Evolutionary conservation across 2,797 vertebrate species (phyloP).

Genomic region (Enteromius anoplus): DNA sequence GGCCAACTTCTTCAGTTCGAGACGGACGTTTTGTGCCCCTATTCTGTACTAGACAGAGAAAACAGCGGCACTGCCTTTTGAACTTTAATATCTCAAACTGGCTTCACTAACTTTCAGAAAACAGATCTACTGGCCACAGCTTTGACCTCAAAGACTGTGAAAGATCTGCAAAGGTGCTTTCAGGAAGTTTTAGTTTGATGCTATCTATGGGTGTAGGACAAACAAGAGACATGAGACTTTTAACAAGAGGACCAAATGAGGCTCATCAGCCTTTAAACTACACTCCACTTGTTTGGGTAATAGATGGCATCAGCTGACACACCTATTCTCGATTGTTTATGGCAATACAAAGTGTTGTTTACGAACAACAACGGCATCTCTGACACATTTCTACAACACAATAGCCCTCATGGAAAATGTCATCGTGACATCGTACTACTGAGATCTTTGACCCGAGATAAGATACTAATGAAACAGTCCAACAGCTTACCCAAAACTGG

Average conservation of each 20-base stretch:
- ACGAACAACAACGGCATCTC: neutral
- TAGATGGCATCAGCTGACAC: neutral
- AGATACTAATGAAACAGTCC: neutral
- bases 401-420: conserved; percentile 26
- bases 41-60: conserved; percentile 48
- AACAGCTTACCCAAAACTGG: neutral
- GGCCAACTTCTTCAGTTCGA: conserved; percentile 89
- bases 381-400: conserved; percentile 13
- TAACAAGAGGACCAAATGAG: neutral
- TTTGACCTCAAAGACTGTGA: neutral
- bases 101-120: neutral
- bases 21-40: conserved; percentile 83
- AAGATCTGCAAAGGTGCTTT: conserved; percentile 38
- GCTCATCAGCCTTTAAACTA: neutral
- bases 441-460: conserved; percentile 1
- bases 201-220: neutral
- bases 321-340: conserved; percentile 25
- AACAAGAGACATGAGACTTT: neutral
- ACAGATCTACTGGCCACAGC: neutral
- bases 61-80: conserved; percentile 33
- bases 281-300: neutral
- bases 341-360: conserved; percentile 30
- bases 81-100: conserved; percentile 11
- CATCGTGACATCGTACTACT: conserved; percentile 2
- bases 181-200: neutral